Evolutionary conservation across 2,113 vertebrate genomes (phyloP), one percentile per base, ranked within the genome.

Genomic region (Origma solitaria): DNA sequence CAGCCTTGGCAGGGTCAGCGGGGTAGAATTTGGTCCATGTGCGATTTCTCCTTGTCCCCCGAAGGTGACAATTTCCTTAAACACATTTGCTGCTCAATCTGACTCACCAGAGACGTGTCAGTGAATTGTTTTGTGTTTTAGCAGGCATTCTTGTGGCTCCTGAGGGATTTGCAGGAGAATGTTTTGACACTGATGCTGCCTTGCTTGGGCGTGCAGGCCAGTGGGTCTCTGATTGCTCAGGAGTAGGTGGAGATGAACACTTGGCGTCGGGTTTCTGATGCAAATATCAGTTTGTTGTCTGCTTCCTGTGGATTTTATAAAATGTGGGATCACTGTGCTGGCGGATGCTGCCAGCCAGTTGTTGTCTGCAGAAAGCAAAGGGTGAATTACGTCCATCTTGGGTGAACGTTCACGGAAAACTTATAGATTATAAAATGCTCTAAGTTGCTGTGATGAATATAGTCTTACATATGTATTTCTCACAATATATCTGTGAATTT

Each of bases 151-250:
- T 6, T 27, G 65, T 70, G 77, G 35, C 94, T 94, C 72, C 89
- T 76, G 91, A 84, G 93, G 76, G 70, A 87, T 90, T 91, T 82
- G 69, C 82, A 93, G 76, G 57, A 50, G 84, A 70, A 82, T 86
- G 18, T 94, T 92, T 95, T 95, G 94, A 68, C 85, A 79, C 17
- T 92, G 89, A 65, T 86, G 81, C 91, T 91, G 91, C 42, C 88
- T 88, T 86, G 72, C 91, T 80, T 61, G 92, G 88, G 88, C 13
- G 4, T 25, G 10, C 49, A 30, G 94, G 84, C 84, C 94, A 85
- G 81, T 33, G 91, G 89, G 66, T 88, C 86, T 24, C 81, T 47
- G 50, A 37, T 50, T 10, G 33, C 89, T 91, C 53, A 4, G 66
- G 72, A 71, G 47, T 1, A 87, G 90, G 66, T 13, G 33, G 66